A percentile compares a stretch with the other conserved stretches of the same genome.
phyloP scores from a whole-genome alignment of 2,113 vertebrate genomes.

The Hydropotes inermis region DNA sequence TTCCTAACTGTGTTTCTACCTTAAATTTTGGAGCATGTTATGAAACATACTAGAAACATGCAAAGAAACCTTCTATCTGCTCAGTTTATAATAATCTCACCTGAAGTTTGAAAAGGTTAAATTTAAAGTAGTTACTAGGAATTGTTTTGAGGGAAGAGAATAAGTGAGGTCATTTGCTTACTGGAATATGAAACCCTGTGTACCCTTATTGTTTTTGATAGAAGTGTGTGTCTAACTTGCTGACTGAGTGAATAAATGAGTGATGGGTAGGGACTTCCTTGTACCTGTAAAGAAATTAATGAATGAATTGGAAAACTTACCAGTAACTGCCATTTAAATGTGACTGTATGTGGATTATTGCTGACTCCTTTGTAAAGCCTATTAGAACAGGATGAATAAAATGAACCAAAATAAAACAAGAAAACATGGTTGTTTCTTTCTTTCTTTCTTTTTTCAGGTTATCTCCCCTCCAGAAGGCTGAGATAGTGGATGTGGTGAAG shows the following conservation, averaged over 20 bases:
- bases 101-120: not conserved
- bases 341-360: constrained; percentile 74
- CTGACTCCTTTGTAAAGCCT: constrained; percentile 67
- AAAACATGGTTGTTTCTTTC: constrained; percentile 58
- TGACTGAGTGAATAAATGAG: not conserved
- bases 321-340: constrained; percentile 67
- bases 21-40: not conserved
- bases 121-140: constrained; percentile 24
- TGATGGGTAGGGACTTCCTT: constrained; percentile 40
- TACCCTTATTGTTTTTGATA: constrained; percentile 42
- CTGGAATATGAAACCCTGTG: constrained; percentile 35
- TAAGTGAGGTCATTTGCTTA: not conserved
- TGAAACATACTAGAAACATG: too few relatives aligned
- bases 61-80: not conserved
- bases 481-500: constrained; percentile 99
- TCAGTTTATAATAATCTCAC: not conserved
- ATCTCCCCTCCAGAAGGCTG: constrained; percentile 98
- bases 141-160: not conserved
- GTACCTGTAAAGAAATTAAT: constrained; percentile 56
- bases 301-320: constrained; percentile 64
- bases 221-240: not conserved
- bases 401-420: not conserved
- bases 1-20: not conserved
- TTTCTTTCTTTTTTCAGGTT: constrained; percentile 85
- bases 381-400: not conserved